These are phyloP conservation scores for Rhopalosiphum nymphaeae DNA, from an alignment of 2,888 invertebrate species.

Conservation along the genomic window DNA sequence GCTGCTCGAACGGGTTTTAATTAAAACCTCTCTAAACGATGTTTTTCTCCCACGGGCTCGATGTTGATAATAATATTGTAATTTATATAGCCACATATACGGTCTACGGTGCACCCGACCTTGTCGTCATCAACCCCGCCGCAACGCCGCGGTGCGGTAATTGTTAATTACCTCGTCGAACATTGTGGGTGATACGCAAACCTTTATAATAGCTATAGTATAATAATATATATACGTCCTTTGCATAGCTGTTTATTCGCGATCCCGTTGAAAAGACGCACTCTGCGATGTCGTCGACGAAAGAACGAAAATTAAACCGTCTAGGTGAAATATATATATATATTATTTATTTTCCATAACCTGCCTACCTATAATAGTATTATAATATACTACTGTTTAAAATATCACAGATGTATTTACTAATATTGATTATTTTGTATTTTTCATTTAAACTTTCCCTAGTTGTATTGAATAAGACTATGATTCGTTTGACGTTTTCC, in stretches of 20 bases:
- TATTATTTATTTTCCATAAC: not conserved
- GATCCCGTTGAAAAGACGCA: not conserved
- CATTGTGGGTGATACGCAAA: slow-evolving; percentile 11
- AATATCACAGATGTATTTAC: no score
- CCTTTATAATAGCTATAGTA: slow-evolving; percentile 1
- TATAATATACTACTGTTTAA: no score
- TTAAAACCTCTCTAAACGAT: slow-evolving; percentile 62
- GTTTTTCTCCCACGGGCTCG: slow-evolving; percentile 59
- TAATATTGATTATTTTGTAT: not conserved
- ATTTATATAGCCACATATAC: slow-evolving; percentile 40
- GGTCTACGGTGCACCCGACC: slow-evolving; percentile 32
- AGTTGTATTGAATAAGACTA: not conserved
- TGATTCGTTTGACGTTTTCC: not conserved
- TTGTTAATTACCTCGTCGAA: slow-evolving; percentile 55
- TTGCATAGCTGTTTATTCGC: not conserved
- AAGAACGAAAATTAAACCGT: not conserved
- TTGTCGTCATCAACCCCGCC: slow-evolving; percentile 15
- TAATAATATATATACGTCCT: not conserved
- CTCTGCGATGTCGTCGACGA: not conserved
- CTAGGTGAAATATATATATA: not conserved
- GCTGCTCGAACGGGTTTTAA: slow-evolving; percentile 63
- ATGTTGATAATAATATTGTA: slow-evolving; percentile 51
- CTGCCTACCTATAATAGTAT: not conserved
- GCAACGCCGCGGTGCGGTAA: not conserved
- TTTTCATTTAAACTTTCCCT: not conserved